A percentile compares a stretch with the other conserved stretches of the same genome.
These are phyloP conservation scores for Setipinna tenuifilis DNA, from an alignment of 2,797 vertebrate genomes.

Conservation along the genomic window DNA sequence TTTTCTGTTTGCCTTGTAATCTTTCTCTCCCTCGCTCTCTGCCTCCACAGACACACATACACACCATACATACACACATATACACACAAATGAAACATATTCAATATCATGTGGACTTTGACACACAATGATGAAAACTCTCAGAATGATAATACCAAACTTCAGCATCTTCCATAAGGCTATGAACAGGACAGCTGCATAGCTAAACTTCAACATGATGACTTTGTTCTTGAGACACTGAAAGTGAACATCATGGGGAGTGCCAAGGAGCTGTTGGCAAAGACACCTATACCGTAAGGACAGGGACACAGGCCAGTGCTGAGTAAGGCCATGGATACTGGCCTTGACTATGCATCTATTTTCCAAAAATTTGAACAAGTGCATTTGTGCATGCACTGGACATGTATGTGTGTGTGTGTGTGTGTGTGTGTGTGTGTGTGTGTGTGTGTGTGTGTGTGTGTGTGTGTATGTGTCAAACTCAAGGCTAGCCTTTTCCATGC, in stretches of 20 bases:
- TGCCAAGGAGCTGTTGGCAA: no score
- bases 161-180: neutral
- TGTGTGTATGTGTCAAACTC: neutral
- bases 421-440: neutral
- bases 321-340: neutral
- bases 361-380: no score
- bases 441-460: neutral
- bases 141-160: neutral
- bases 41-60: neutral
- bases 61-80: slow-evolving; percentile 24
- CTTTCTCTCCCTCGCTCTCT: neutral
- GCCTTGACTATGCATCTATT: neutral
- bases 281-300: no score
- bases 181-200: neutral
- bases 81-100: neutral
- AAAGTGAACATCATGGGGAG: no score
- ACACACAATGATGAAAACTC: neutral
- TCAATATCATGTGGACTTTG: neutral
- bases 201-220: neutral
- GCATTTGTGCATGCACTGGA: no score
- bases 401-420: neutral
- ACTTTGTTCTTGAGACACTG: no score
- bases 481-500: neutral
- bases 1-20: neutral
- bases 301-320: no score